Evolutionary conservation across 1,140 invertebrate genomes (phyloP).

Genomic region (Temnothorax curvispinosus): DNA sequence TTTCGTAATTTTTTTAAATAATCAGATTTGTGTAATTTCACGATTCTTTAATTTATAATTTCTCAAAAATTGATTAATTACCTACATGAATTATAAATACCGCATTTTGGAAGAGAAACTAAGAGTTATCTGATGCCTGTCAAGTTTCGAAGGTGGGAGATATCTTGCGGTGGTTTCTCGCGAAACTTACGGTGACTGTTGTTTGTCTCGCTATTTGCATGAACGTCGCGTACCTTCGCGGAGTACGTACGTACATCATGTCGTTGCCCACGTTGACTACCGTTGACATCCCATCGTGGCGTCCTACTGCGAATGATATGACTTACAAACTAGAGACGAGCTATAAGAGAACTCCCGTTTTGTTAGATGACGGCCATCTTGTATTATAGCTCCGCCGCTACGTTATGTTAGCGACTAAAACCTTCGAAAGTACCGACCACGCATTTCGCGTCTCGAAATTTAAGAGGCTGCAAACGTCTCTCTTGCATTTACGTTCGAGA

Average conservation of each 20-base stretch:
- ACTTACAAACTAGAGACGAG: conserved; percentile 45
- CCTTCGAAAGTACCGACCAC: background rate
- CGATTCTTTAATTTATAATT: background rate
- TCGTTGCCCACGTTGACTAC: conserved; percentile 54
- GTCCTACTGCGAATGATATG: conserved; percentile 18
- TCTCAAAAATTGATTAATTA: conserved; percentile 1
- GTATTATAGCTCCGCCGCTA: background rate
- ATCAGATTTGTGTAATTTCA: background rate
- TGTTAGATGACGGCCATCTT: conserved; percentile 30
- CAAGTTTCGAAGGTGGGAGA: conserved; percentile 15
- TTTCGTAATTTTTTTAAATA: background rate
- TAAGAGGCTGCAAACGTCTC: background rate
- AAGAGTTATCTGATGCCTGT: conserved; percentile 33
- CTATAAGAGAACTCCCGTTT: conserved; percentile 30
- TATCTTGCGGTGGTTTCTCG: conserved; percentile 38
- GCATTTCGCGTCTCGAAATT: background rate
- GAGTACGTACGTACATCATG: conserved; percentile 50
- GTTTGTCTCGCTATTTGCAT: conserved; percentile 57
- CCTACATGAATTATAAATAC: background rate
- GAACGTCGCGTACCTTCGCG: conserved; percentile 26
- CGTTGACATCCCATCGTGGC: conserved; percentile 28
- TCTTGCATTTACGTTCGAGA: background rate
- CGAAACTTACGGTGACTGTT: conserved; percentile 54
- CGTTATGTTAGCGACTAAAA: background rate
- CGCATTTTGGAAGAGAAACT: background rate